Base-by-base conservation (phyloP, 1,140 invertebrate species). In the Meteorus sp. region DNA sequence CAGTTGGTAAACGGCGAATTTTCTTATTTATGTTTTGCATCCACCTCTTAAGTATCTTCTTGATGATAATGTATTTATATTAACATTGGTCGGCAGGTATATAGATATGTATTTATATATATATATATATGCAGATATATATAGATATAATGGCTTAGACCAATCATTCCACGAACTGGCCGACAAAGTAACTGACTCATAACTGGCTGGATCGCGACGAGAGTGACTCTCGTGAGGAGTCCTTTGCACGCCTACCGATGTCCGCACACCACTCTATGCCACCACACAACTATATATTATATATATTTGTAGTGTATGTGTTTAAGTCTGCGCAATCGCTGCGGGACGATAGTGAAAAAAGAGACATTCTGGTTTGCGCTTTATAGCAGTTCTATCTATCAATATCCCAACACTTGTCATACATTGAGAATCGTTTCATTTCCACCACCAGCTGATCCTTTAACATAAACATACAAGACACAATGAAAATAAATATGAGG, bases 281-380 rank as follows among this genome's bases (percentile, higher is more conserved):
- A 43, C 39, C 13, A 69, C 58, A 59, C 62, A 58, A 63, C 56
- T 51, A 56, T 59, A 50, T 48, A 50, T 11, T 52, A 35, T 23
- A 19, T 13, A 33, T 48, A 27, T 27, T 20, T 20, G 22, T 17
- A 15, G 20, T 19, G 19, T 19, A n/a, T 33, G 37, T 45, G 52
- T 53, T 56, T 50, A 61, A 53, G 61, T 69, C 67, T 71, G 67
- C 67, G 69, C 69, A 69, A 67, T 63, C 67, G 63, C 51, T 29
- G 47, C 29, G 13, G 20, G 35, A 37, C 17, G n/a, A 41, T 25
- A n/a, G n/a, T n/a, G n/a, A n/a, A n/a, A n/a, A n/a, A n/a, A n/a
- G n/a, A n/a, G n/a, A 48, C 45, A 29, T 23, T 27, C 19, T 25
- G 22, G n/a, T 23, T 48, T n/a, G 19, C 27, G 20, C n/a, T 11